Base-by-base conservation (phyloP, 1,140 invertebrate genomes). In the Formica selysi region DNA sequence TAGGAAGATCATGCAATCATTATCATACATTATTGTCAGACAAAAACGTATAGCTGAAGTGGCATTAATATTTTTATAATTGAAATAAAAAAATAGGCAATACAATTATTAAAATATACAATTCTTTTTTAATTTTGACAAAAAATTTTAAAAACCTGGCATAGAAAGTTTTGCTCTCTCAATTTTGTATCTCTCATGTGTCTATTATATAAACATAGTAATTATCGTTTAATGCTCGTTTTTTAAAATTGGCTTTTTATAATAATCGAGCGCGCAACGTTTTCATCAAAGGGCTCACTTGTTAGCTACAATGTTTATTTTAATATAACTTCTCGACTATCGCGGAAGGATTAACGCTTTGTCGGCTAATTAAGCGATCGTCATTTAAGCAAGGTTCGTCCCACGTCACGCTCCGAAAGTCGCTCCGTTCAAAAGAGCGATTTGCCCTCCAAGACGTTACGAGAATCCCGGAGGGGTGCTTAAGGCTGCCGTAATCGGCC, bases 401-500 rank as follows among this genome's bases (percentile, higher is more conserved):
- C 67, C 10, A 59, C 68, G 73, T 78, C 68, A 38, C 44, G 1
- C 51, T 38, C 22, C 51, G 36, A 38, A 86, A 89, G 54, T 32
- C 38, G 7, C 68, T 26, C 26, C 38, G 13, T 38, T 71, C 38
- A 57, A 5, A 51, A 44, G 64, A 70, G 59, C 54, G 13, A 36
- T 73, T 32, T 11, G 36, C 32, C 7, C 36, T 54, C 61, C 22
- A 65, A 78, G 73, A 85, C 26, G 16, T 48, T 48, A 32, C 26
- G 29, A 38, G 51, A 65, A 26, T 78, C 83, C 85, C 85, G 10
- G 10, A 83, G 76, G 76, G 80, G 64, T 48, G 48, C 64, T 86
- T 76, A 36, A 68, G 44, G 57, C 22, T 29, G 76, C 71, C 44
- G 84, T 86, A 85, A 91, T 84, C 89, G 81, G 76, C 71, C 38